These are phyloP conservation scores for Ophion slaviceki DNA, from an alignment of 2,888 invertebrate species.

Conservation along the genomic window DNA sequence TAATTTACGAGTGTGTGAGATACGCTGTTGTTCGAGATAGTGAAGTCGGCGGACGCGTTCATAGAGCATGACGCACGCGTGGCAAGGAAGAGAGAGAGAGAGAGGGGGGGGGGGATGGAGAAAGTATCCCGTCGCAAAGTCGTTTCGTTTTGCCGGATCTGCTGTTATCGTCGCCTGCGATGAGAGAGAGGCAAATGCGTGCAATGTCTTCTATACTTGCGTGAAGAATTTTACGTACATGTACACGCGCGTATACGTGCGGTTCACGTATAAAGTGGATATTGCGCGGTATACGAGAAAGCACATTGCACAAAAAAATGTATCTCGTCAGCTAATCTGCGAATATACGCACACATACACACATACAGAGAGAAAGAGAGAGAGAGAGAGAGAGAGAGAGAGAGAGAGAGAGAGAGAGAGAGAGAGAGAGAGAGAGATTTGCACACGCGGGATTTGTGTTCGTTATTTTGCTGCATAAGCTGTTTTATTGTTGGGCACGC, in stretches of 20 bases:
- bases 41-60: constrained; percentile 44
- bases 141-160: constrained; percentile 38
- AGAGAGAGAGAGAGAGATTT: background rate
- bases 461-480: constrained; percentile 33
- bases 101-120: constrained; percentile 18
- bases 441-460: background rate
- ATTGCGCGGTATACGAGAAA: too few relatives aligned
- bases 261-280: too few relatives aligned
- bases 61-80: constrained; percentile 49
- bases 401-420: too few relatives aligned
- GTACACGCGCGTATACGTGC: too few relatives aligned
- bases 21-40: background rate
- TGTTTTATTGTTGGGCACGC: constrained; percentile 60
- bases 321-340: background rate
- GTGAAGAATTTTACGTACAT: background rate
- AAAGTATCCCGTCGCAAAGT: constrained; percentile 35
- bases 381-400: too few relatives aligned
- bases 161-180: background rate
- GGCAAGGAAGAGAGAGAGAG: background rate
- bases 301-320: background rate
- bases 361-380: too few relatives aligned
- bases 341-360: background rate
- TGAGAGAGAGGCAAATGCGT: background rate
- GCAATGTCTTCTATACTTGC: background rate
- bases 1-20: constrained; percentile 31